phyloP scores from a whole-genome alignment of 2,888 invertebrate species.

The Bombylius discolor region DNA sequence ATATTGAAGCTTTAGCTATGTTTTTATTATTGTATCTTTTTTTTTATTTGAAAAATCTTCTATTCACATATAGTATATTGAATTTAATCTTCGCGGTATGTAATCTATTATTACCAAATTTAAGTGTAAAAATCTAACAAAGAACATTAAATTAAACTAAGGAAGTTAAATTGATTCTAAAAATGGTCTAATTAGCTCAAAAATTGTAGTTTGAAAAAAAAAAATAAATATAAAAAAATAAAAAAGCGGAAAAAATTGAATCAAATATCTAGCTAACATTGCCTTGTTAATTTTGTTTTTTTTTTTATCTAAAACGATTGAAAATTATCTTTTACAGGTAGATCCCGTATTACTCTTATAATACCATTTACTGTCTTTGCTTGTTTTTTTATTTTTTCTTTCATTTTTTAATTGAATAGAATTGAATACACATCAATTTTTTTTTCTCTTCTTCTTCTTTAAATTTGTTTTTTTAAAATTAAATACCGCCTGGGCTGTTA shows the following conservation, averaged over 20 bases:
- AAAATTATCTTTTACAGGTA: not conserved
- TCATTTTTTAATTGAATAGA: too few species aligned
- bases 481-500: not conserved
- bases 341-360: too few species aligned
- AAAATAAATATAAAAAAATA: not conserved
- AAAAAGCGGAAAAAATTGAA: not conserved
- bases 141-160: not conserved
- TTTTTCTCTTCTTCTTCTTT: too few species aligned
- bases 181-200: constrained; percentile 1
- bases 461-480: too few species aligned
- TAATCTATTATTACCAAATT: constrained; percentile 1
- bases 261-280: not conserved
- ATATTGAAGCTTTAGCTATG: too few species aligned
- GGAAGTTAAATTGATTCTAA: not conserved
- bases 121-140: not conserved
- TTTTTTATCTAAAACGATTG: not conserved
- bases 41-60: too few species aligned
- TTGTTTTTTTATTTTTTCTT: too few species aligned
- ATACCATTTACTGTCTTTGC: too few species aligned
- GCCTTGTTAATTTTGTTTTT: not conserved
- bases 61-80: too few species aligned
- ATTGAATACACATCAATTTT: too few species aligned
- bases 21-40: too few species aligned
- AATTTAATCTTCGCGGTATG: constrained; percentile 1
- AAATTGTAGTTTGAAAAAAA: not conserved